These are phyloP conservation scores for Galeruca laticollis DNA, from an alignment of 2,888 invertebrate genomes.

Conservation along the genomic window DNA sequence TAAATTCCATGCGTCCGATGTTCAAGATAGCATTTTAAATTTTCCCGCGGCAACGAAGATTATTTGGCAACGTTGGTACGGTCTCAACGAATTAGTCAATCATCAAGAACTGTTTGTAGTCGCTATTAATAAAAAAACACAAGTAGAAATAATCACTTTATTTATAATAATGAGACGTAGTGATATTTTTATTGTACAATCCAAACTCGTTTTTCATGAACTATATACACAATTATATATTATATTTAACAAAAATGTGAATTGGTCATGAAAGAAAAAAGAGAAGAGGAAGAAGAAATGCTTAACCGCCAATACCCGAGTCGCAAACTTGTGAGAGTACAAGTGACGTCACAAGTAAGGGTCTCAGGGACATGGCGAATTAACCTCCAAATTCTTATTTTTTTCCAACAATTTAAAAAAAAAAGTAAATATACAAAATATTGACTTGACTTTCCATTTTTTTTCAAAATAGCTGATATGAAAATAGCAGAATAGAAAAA, in stretches of 20 bases:
- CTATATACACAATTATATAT: conserved; percentile 1
- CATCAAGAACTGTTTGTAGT: too few relatives aligned
- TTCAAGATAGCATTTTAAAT: too few relatives aligned
- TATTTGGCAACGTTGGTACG: too few relatives aligned
- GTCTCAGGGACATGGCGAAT: conserved; percentile 82
- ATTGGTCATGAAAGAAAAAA: conserved; percentile 27
- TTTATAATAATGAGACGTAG: background rate
- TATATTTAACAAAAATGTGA: background rate
- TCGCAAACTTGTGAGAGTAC: conserved; percentile 79
- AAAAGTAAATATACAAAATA: conserved; percentile 46
- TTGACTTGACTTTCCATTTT: conserved; percentile 10
- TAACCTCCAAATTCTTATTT: conserved; percentile 53
- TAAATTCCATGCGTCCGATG: too few relatives aligned
- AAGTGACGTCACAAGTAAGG: conserved; percentile 79
- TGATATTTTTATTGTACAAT: background rate
- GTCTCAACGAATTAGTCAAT: too few relatives aligned
- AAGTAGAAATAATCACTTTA: too few relatives aligned
- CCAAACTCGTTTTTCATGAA: background rate
- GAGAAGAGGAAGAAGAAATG: conserved; percentile 45
- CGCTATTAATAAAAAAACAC: too few relatives aligned
- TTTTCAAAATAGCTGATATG: conserved; percentile 21
- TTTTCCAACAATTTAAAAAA: conserved; percentile 40
- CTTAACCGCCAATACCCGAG: conserved; percentile 76
- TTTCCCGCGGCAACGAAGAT: too few relatives aligned
- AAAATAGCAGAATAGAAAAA: conserved; percentile 43